Evolutionary conservation across 1,140 invertebrate genomes (phyloP).

Genomic region (Papilio xuthus): DNA sequence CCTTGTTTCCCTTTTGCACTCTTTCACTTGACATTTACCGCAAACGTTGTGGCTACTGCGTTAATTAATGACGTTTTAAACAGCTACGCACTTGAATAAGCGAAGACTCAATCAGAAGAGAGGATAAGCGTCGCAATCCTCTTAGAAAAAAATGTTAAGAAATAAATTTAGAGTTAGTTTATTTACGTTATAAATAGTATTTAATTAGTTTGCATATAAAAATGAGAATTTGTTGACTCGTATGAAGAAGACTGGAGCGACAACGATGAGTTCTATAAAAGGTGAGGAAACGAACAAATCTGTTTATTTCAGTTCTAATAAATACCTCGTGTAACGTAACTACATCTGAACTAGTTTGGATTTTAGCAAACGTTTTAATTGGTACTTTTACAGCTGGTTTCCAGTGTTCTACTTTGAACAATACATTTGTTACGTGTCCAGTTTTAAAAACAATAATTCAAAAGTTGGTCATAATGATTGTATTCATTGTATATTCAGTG

Average conservation of each 20-base stretch:
- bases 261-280: slow-evolving; percentile 31
- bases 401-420: slow-evolving; percentile 19
- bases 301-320: background rate
- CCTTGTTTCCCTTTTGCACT: slow-evolving; percentile 76
- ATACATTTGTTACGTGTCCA: slow-evolving; percentile 19
- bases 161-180: slow-evolving; percentile 7
- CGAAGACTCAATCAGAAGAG: slow-evolving; percentile 12
- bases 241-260: slow-evolving; percentile 23
- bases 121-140: background rate
- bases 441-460: slow-evolving; percentile 27
- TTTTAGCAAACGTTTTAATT: background rate
- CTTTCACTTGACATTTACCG: slow-evolving; percentile 69
- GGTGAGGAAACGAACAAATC: slow-evolving; percentile 13
- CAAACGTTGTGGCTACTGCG: slow-evolving; percentile 30
- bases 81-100: slow-evolving; percentile 26
- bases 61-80: slow-evolving; percentile 34
- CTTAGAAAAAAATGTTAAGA: slow-evolving; percentile 5
- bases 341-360: background rate
- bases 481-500: slow-evolving; percentile 34
- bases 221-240: slow-evolving; percentile 35
- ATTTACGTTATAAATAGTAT: slow-evolving; percentile 2
- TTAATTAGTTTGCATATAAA: background rate
- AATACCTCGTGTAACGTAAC: background rate
- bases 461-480: slow-evolving; percentile 32
- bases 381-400: background rate